Conservation (phyloP, 2,113 vertebrate genomes). For the Diphyllodes magnificus region DNA sequence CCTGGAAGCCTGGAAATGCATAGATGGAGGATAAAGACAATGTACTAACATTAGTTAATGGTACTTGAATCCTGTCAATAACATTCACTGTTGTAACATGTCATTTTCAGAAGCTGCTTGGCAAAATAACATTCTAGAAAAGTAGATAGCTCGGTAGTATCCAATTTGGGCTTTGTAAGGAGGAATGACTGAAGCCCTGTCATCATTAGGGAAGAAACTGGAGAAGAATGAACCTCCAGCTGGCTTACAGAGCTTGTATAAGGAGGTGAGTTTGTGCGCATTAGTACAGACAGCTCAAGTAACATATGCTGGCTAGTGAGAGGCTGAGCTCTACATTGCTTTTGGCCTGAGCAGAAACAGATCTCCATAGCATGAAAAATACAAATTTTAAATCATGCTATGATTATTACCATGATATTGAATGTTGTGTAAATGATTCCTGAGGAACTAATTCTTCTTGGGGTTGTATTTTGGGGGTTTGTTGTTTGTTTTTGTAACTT, state of each 20-base stretch:
- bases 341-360: not conserved
- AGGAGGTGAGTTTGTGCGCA: not conserved
- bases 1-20: not conserved
- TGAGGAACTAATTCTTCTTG: not conserved
- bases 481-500: not conserved
- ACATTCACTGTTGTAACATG: not conserved
- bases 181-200: not conserved
- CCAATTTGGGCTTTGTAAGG: not conserved
- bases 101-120: not conserved
- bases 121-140: not conserved
- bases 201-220: not conserved
- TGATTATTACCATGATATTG: not conserved
- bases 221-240: not conserved
- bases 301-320: not conserved
- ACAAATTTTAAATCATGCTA: not conserved
- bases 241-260: not conserved
- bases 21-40: not conserved
- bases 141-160: not conserved
- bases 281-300: not conserved
- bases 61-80: not conserved
- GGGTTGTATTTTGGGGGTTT: not conserved
- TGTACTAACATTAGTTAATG: not conserved
- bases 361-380: not conserved
- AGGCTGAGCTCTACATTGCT: not conserved
- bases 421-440: not conserved